Percentiles rank a stretch among this genome's conserved stretches.
Conservation (phyloP, 2,113 vertebrate genomes). For the Poecilia latipinna region DNA sequence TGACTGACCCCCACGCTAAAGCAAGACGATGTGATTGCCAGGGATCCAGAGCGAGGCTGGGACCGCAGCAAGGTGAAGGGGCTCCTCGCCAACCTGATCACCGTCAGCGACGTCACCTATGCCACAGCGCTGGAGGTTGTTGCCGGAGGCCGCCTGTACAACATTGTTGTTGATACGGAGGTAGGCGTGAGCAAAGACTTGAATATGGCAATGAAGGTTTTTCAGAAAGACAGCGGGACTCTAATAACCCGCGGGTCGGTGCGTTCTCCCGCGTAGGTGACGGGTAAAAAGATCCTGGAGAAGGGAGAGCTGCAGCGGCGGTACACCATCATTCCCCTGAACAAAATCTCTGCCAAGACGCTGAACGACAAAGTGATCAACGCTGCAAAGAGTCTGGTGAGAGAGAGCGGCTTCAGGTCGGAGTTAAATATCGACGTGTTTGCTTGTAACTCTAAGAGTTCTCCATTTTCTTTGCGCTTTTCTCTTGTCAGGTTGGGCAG, state of each 20-base stretch:
- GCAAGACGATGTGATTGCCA: slow-evolving; percentile 43
- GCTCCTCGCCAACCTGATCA: slow-evolving; percentile 86
- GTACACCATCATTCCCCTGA: slow-evolving; percentile 95
- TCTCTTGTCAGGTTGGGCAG: slow-evolving; percentile 80
- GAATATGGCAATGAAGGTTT: background rate
- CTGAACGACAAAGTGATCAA: slow-evolving; percentile 77
- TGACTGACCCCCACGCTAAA: no score
- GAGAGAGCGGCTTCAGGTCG: slow-evolving; percentile 47
- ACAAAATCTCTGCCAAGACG: slow-evolving; percentile 90
- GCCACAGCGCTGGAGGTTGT: slow-evolving; percentile 90
- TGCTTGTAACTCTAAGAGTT: background rate
- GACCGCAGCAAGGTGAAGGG: slow-evolving; percentile 87
- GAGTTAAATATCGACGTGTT: background rate
- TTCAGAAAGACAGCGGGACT: background rate
- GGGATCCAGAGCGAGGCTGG: slow-evolving; percentile 91
- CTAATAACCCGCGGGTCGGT: background rate
- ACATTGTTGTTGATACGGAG: slow-evolving; percentile 95
- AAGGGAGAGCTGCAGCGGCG: slow-evolving; percentile 89
- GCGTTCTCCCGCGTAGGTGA: slow-evolving; percentile 77
- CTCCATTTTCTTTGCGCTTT: background rate
- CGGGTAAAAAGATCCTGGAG: slow-evolving; percentile 92
- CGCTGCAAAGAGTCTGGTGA: slow-evolving; percentile 88
- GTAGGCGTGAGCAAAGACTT: slow-evolving; percentile 64
- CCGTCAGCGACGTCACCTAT: slow-evolving; percentile 84
- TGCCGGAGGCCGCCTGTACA: slow-evolving; percentile 92